Percentiles rank a stretch among this genome's conserved stretches.
Conservation (phyloP, 2,888 invertebrate genomes). For the Pachydiplax longipennis region DNA sequence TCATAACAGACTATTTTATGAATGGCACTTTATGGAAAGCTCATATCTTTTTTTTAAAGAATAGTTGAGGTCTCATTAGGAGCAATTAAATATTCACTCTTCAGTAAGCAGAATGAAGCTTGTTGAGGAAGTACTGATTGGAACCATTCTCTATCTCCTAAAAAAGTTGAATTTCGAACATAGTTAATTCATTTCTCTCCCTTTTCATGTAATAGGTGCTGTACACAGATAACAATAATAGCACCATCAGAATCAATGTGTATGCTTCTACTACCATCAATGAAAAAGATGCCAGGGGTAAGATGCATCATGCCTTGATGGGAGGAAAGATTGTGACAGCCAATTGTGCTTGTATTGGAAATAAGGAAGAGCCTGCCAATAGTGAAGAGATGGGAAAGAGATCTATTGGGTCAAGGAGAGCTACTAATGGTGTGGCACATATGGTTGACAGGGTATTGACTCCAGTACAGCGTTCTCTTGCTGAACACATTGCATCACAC, state of each 20-base stretch:
- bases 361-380: constrained; percentile 7
- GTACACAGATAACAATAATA: constrained; percentile 60
- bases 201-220: constrained; percentile 53
- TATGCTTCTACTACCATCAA: constrained; percentile 57
- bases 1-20: too few species aligned
- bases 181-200: too few species aligned
- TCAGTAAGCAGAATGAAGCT: too few species aligned
- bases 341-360: constrained; percentile 66
- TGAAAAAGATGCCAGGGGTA: constrained; percentile 56
- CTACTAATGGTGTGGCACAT: constrained; percentile 73
- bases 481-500: constrained; percentile 67
- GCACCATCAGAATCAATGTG: constrained; percentile 66
- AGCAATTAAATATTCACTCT: too few species aligned
- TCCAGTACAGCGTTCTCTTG: constrained; percentile 65
- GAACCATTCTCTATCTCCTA: too few species aligned
- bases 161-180: too few species aligned
- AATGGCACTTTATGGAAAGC: too few species aligned
- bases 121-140: too few species aligned
- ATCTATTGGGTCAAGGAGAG: constrained; percentile 56
- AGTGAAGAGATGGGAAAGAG: not conserved
- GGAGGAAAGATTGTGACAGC: constrained; percentile 64
- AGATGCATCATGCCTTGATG: constrained; percentile 53
- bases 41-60: too few species aligned
- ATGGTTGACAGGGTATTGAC: constrained; percentile 68
- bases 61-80: too few species aligned